phyloP scores from a whole-genome alignment of 2,113 vertebrate genomes.

The Podilymbus podiceps region DNA sequence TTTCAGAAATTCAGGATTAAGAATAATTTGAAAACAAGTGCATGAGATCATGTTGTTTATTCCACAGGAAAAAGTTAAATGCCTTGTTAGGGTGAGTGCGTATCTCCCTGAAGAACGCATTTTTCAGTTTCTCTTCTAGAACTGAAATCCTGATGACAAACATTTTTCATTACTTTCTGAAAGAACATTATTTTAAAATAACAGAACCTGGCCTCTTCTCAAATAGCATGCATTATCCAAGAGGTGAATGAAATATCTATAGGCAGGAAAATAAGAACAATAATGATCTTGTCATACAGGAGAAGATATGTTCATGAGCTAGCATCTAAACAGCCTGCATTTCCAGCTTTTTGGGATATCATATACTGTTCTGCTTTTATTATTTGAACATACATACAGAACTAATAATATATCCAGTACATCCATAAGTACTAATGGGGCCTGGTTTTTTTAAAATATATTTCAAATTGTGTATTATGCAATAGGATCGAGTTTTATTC shows the following conservation, averaged over 20 bases:
- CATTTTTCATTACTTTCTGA: neutral
- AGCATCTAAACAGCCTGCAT: neutral
- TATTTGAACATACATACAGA: neutral
- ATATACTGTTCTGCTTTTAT: neutral
- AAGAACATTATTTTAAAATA: neutral
- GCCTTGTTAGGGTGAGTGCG: neutral
- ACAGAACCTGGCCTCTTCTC: neutral
- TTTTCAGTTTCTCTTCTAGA: neutral
- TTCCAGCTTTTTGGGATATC: neutral
- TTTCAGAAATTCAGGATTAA: neutral
- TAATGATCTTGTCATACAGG: neutral
- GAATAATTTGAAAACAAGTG: neutral
- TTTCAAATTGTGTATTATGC: neutral
- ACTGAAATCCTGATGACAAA: neutral
- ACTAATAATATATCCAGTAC: neutral
- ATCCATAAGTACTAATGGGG: neutral
- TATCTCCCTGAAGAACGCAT: neutral
- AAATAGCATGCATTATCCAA: neutral
- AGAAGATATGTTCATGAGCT: neutral
- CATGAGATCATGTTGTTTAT: neutral
- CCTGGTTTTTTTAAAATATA: neutral
- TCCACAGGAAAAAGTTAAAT: neutral
- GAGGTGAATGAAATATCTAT: neutral
- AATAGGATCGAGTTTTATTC: neutral
- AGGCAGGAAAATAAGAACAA: neutral